phyloP scores from a whole-genome alignment of 2,113 vertebrate species.

The Phocoena sinus region DNA sequence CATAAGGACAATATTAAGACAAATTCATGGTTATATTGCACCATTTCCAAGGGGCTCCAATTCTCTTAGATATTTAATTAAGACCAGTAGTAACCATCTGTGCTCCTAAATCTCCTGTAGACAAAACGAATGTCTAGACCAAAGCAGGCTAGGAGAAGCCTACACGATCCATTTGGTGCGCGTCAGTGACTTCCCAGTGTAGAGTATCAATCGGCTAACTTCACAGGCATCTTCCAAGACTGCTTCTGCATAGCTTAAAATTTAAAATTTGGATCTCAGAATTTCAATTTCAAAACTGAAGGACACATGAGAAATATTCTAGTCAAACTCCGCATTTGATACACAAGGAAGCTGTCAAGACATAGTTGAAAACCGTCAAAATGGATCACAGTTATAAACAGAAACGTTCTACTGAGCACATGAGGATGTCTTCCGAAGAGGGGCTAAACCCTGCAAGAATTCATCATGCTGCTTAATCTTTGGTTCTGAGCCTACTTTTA shows the following conservation, averaged over 20 bases:
- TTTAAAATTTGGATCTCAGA: background rate
- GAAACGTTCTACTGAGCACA: background rate
- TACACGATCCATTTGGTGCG: background rate
- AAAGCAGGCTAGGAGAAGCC: background rate
- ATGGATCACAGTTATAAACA: background rate
- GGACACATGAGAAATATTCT: background rate
- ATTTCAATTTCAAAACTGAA: background rate
- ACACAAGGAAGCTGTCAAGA: background rate
- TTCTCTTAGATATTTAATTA: constrained; percentile 9
- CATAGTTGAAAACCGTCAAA: background rate
- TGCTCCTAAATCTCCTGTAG: background rate
- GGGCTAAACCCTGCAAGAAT: background rate
- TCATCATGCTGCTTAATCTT: background rate
- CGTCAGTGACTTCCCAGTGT: background rate
- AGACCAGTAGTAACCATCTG: background rate
- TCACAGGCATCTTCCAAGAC: background rate
- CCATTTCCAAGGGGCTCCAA: background rate
- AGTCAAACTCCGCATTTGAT: background rate
- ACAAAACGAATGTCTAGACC: background rate
- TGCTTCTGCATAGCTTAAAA: background rate
- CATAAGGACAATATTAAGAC: background rate
- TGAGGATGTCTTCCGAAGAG: background rate
- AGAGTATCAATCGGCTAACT: background rate
- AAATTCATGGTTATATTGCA: background rate
- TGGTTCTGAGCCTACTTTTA: background rate